Evolutionary conservation across 2,888 invertebrate genomes (phyloP).

Genomic region (Ecdyonurus torrentis): DNA sequence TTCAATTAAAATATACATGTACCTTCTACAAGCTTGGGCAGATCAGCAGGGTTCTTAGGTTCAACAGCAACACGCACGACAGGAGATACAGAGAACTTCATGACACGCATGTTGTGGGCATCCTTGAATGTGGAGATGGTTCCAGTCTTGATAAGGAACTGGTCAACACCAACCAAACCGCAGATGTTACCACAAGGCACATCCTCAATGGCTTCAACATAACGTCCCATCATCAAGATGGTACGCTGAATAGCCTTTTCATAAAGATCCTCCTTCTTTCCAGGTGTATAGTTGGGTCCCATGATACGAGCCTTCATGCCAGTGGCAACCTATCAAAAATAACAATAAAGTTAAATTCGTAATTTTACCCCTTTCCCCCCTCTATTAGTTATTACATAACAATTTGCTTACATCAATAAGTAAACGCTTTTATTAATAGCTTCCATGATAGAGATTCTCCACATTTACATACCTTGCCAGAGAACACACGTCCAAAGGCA

Average conservation of each 20-base stretch:
- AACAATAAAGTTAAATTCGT: neutral
- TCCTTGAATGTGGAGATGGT: slow-evolving; percentile 98
- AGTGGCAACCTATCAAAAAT: slow-evolving; percentile 42
- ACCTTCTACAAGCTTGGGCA: slow-evolving; percentile 95
- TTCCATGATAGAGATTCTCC: too few species aligned
- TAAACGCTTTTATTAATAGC: too few species aligned
- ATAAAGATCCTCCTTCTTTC: slow-evolving; percentile 97
- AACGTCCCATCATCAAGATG: slow-evolving; percentile 99
- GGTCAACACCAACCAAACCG: slow-evolving; percentile 98
- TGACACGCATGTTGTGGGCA: slow-evolving; percentile 98
- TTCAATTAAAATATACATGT: slow-evolving; percentile 20
- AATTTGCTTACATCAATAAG: too few species aligned
- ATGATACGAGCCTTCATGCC: slow-evolving; percentile 94
- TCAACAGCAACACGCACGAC: slow-evolving; percentile 99
- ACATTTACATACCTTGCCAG: slow-evolving; percentile 58
- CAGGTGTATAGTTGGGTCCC: slow-evolving; percentile 96
- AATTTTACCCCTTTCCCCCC: neutral
- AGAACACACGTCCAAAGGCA: slow-evolving; percentile 99
- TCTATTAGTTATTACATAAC: too few species aligned
- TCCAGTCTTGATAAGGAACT: slow-evolving; percentile 98
- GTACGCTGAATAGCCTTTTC: slow-evolving; percentile 99
- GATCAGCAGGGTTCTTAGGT: slow-evolving; percentile 96
- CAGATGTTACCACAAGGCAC: slow-evolving; percentile 99
- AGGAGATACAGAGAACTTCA: slow-evolving; percentile 99
- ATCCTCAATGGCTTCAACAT: slow-evolving; percentile 98